Percentiles rank a stretch among this genome's conserved stretches.
These are phyloP conservation scores for Channallabes apus DNA, from an alignment of 2,797 vertebrate species.

Conservation along the genomic window DNA sequence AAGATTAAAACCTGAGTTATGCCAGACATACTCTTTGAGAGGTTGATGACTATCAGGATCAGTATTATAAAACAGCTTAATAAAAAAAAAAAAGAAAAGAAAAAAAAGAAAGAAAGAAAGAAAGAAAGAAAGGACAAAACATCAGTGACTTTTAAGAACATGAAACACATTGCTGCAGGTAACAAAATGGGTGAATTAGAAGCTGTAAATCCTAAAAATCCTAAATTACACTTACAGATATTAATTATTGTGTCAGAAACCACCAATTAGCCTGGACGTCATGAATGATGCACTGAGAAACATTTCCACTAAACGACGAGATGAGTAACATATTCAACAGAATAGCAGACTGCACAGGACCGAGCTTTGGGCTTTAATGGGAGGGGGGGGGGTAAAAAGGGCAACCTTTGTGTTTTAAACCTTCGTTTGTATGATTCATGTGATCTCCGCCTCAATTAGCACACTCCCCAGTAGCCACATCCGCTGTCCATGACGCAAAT, in stretches of 20 bases:
- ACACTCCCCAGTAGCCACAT: conserved; percentile 70
- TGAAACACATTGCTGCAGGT: conserved; percentile 53
- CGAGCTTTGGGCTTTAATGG: conserved; percentile 13
- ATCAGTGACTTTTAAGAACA: conserved; percentile 40
- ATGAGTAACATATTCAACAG: conserved; percentile 36
- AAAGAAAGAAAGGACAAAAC: background rate
- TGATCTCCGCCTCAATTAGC: conserved; percentile 70
- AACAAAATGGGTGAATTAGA: conserved; percentile 57
- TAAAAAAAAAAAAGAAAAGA: conserved; percentile 12
- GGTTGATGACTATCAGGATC: conserved; percentile 35
- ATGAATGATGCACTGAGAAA: conserved; percentile 52
- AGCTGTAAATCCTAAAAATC: conserved; percentile 63
- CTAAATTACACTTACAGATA: conserved; percentile 71
- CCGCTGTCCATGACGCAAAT: conserved; percentile 62
- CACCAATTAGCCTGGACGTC: conserved; percentile 66
- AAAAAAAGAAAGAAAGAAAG: background rate
- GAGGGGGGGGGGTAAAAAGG: conserved; percentile 38
- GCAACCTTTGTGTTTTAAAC: conserved; percentile 52
- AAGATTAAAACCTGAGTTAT: conserved; percentile 23
- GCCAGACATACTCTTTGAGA: conserved; percentile 8
- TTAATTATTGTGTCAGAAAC: conserved; percentile 69
- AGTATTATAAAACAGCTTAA: conserved; percentile 28
- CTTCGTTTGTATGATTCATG: conserved; percentile 63
- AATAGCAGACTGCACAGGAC: conserved; percentile 25
- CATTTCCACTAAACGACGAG: conserved; percentile 24